Percentiles rank a stretch among this genome's conserved stretches.
phyloP scores from a whole-genome alignment of 2,888 invertebrate species.

The Nomada fucata region DNA sequence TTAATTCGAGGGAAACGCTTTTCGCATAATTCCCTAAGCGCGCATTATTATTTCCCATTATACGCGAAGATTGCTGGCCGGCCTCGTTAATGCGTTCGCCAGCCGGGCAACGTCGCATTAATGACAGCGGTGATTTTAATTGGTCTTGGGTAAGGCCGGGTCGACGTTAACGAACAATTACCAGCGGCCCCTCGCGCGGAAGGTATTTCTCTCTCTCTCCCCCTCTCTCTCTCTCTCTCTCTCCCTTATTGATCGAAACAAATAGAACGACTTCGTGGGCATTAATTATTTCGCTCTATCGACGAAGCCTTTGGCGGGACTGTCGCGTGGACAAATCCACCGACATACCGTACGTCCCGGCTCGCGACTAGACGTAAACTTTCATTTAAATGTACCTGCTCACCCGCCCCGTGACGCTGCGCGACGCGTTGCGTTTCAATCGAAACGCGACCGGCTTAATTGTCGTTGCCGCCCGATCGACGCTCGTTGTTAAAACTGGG shows the following conservation, averaged over 20 bases:
- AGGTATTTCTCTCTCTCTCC: constrained; percentile 31
- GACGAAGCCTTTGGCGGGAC: constrained; percentile 57
- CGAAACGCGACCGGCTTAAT: not conserved
- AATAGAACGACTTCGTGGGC: constrained; percentile 50
- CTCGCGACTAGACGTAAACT: constrained; percentile 16
- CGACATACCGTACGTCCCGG: constrained; percentile 33
- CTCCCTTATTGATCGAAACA: constrained; percentile 55
- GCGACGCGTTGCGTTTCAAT: constrained; percentile 11
- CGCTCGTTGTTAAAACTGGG: not conserved
- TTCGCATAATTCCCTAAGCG: not conserved
- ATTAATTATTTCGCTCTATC: constrained; percentile 69
- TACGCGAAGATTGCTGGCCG: not conserved
- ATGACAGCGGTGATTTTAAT: constrained; percentile 42
- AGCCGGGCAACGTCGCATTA: constrained; percentile 4
- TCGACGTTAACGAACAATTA: constrained; percentile 50
- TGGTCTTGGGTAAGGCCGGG: constrained; percentile 38
- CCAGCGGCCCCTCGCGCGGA: constrained; percentile 36
- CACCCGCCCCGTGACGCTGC: not conserved
- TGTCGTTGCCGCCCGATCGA: not conserved
- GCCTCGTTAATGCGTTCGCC: not conserved
- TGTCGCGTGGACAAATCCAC: constrained; percentile 52
- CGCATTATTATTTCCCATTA: not conserved
- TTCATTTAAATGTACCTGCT: constrained; percentile 32
- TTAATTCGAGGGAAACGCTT: not conserved
- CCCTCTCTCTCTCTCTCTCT: no score